phyloP scores from a whole-genome alignment of 2,888 invertebrate genomes.

The Neoascia interrupta region DNA sequence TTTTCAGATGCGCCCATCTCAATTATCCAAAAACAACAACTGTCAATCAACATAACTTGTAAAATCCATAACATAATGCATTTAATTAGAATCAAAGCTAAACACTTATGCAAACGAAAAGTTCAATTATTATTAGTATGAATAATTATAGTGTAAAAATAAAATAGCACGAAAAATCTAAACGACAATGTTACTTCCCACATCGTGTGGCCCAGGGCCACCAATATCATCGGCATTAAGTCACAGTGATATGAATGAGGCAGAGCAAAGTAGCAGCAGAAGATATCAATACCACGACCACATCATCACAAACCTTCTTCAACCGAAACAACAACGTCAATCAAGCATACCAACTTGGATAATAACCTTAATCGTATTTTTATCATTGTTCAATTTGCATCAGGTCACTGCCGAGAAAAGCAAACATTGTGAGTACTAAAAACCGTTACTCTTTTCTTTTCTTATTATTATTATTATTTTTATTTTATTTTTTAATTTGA shows the following conservation, averaged over 20 bases:
- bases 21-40: not conserved
- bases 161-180: slow-evolving; percentile 61
- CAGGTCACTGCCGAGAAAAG: slow-evolving; percentile 79
- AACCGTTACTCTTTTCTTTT: not conserved
- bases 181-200: slow-evolving; percentile 76
- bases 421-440: slow-evolving; percentile 78
- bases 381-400: slow-evolving; percentile 71
- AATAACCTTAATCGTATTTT: slow-evolving; percentile 76
- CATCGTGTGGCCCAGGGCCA: slow-evolving; percentile 79
- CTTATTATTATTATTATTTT: too few species aligned
- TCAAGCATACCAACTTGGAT: slow-evolving; percentile 75
- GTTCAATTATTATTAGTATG: slow-evolving; percentile 65
- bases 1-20: slow-evolving; percentile 48
- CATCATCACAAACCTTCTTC: slow-evolving; percentile 26
- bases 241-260: slow-evolving; percentile 53
- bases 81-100: slow-evolving; percentile 31
- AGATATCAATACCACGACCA: slow-evolving; percentile 44
- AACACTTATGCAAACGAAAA: slow-evolving; percentile 37
- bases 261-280: slow-evolving; percentile 32
- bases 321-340: slow-evolving; percentile 59
- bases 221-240: slow-evolving; percentile 63
- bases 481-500: slow-evolving; percentile 28
- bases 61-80: slow-evolving; percentile 24
- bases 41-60: slow-evolving; percentile 40
- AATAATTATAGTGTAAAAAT: slow-evolving; percentile 41